Base-by-base conservation (phyloP, 2,797 vertebrate genomes). In the Microctenopoma stevenorrisi region DNA sequence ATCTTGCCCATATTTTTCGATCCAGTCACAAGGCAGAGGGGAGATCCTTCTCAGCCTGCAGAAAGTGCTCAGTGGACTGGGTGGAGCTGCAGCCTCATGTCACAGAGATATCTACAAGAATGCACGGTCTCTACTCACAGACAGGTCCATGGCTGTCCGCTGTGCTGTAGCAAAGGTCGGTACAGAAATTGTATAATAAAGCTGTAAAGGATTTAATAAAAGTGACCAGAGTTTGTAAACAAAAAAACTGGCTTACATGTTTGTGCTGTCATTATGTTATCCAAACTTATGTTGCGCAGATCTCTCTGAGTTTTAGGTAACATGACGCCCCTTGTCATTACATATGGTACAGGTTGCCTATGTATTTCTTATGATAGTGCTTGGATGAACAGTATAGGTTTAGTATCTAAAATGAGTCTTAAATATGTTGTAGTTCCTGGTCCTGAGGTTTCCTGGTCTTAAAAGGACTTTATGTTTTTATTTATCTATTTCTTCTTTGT, bases 51-150 rank as follows among this genome's bases (percentile, higher is more conserved):
- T 99, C 92, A 98, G 97, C 76, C 92, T 99, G 48, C 97, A 98
- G 94, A 99, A 99, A 80, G 96, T 99, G 42, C 94, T 99, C 8
- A 95, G 79, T 15, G 98, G 98, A 5, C 93, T 99, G 7, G 98
- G 97, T 9, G 96, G 96, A 48, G 98, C 98, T 25, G 98, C 98
- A 64, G 95, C 98, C 30, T 99, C 98, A 48, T 98, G 95, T 83
- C 98, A 99, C 86, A 95, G 97, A 69, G 98, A 99, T 64, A 99
- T 98, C 89, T 99, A 99, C 80, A 99, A 99, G 92, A 98, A 98
- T 4, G 96, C 97, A 4, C 95, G 98, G n/a, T 98, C 97, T 43
- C 91, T 98, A 11, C 90, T 99, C 80, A 99, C 96, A 0, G 98
- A 99, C 90, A 89, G 98, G 44, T 98, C 97, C 0, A 99, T 99